These are phyloP conservation scores for Myotis daubentonii DNA, from an alignment of 2,797 vertebrate species.

Conservation along the genomic window DNA sequence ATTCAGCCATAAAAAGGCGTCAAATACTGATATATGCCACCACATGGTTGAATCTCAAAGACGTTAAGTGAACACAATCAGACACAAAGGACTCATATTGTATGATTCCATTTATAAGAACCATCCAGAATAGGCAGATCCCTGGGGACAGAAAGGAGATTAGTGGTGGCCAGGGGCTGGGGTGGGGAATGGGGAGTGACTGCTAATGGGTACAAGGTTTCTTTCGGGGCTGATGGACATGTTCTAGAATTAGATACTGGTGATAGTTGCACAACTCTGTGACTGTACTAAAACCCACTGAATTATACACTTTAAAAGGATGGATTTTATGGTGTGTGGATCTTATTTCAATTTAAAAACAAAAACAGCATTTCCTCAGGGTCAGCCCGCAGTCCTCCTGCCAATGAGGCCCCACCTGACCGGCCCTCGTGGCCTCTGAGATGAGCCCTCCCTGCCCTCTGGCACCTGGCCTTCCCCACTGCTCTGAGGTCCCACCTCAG, in stretches of 20 bases:
- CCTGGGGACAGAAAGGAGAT: not conserved
- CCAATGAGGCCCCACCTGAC: not conserved
- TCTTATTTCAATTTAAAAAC: not conserved
- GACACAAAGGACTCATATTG: fast-evolving
- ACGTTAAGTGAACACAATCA: not conserved
- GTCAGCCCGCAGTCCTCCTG: not conserved
- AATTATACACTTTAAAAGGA: not conserved
- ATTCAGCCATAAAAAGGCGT: not conserved
- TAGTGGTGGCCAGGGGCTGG: not conserved
- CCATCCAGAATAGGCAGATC: fast-evolving
- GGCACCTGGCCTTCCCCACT: not conserved
- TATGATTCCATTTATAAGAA: not conserved
- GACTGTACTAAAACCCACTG: not conserved
- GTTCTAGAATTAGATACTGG: not conserved
- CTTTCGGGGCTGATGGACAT: fast-evolving
- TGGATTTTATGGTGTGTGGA: not conserved
- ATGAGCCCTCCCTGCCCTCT: too few relatives aligned
- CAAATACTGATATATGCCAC: fast-evolving
- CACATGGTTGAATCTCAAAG: not conserved
- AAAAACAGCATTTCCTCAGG: not conserved
- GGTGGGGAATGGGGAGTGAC: not conserved
- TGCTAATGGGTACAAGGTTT: not conserved
- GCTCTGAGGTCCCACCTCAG: not conserved
- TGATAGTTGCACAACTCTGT: not conserved
- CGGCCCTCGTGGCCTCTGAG: fast-evolving